Evolutionary conservation across 2,113 vertebrate genomes (phyloP).

Genomic region (Barnardius zonarius): DNA sequence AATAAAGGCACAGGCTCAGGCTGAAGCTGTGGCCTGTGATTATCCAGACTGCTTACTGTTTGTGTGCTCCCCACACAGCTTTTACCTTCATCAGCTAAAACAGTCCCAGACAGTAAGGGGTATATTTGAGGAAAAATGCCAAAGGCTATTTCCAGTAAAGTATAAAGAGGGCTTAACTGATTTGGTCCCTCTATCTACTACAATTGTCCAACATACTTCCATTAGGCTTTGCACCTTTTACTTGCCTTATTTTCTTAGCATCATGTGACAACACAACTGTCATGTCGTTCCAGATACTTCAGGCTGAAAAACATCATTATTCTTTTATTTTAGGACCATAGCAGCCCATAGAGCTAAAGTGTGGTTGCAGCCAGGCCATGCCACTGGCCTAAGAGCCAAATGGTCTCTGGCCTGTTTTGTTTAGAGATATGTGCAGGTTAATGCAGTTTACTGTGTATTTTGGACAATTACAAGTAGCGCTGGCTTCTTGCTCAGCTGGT

Average conservation of each 20-base stretch:
- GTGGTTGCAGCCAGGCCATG: not conserved
- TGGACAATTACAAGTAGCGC: not conserved
- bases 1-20: not conserved
- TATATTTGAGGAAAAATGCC: not conserved
- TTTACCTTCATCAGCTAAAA: not conserved
- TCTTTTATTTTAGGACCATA: not conserved
- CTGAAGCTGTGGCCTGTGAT: not conserved
- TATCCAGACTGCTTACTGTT: not conserved
- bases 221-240: not conserved
- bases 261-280: rapidly evolving
- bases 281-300: not conserved
- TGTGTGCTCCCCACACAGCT: not conserved
- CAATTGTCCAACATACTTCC: not conserved
- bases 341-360: not conserved
- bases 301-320: not conserved
- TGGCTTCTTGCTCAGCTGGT: not conserved
- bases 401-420: not conserved
- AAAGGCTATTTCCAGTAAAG: not conserved
- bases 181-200: not conserved
- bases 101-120: rapidly evolving
- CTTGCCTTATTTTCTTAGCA: not conserved
- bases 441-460: not conserved
- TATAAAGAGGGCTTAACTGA: not conserved
- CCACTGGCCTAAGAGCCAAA: not conserved
- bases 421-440: not conserved